Evolutionary conservation across 37 sponge, comb jelly and placozoan genomes (phyloP).

Genomic region (Geodia barretti): DNA sequence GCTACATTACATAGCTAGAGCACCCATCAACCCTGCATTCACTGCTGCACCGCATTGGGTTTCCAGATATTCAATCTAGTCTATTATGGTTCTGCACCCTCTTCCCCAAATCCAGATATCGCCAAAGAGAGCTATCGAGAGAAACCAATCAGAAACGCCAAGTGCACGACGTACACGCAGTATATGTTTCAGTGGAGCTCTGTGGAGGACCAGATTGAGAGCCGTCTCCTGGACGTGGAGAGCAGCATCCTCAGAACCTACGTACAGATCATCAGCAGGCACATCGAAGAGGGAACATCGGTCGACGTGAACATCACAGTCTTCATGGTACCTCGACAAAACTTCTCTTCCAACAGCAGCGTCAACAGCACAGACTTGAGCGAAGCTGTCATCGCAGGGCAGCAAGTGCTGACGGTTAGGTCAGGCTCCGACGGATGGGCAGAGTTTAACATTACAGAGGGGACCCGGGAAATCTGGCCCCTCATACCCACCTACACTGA

Average conservation of each 20-base stretch:
- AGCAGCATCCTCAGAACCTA: background rate
- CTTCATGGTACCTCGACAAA: background rate
- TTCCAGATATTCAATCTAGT: too few species aligned
- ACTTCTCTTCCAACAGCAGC: background rate
- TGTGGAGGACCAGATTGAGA: background rate
- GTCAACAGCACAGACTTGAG: background rate
- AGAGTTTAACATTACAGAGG: constrained; percentile 32
- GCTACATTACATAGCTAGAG: too few species aligned
- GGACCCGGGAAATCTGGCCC: constrained; percentile 2
- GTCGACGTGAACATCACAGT: background rate
- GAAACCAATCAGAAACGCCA: background rate
- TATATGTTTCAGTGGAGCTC: background rate
- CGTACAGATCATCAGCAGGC: constrained; percentile 6
- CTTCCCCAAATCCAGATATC: background rate
- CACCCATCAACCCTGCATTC: too few species aligned
- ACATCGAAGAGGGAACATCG: background rate
- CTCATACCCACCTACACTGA: background rate
- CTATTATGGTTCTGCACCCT: too few species aligned
- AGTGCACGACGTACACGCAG: background rate
- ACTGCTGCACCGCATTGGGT: too few species aligned
- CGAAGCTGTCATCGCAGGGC: background rate
- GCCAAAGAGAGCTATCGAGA: background rate
- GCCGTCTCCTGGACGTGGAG: background rate
- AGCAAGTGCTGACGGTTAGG: background rate
- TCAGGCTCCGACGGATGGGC: constrained; percentile 10